Base-by-base conservation (phyloP, 1,140 invertebrate genomes). In the Cataglyphis hispanica region DNA sequence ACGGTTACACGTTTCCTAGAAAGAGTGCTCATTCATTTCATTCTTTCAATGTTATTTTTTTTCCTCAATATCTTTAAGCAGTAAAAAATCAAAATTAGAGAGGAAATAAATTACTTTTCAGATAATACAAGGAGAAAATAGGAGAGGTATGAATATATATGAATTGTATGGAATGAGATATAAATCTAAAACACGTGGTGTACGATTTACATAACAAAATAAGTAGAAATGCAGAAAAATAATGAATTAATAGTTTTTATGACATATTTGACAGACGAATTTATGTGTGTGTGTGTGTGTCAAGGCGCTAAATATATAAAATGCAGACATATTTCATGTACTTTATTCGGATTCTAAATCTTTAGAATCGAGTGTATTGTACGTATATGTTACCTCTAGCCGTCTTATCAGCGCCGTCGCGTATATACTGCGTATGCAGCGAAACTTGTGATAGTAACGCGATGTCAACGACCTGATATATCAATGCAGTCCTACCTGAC, bases 401-500 rank as follows among this genome's bases (percentile, higher is more conserved):
- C 34, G 37, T n/a, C 87, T 89, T 89, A 89, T 89, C 87, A 69
- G 43, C 27, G 46, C n/a, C 16, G 72, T 89, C 19, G 66, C 11
- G n/a, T n/a, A 27, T 72, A 78, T 70, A 89, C 50, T 67, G 88
- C 74, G 69, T 50, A 78, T 70, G 67, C 74, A 84, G 85, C 78
- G 67, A 27, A 87, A 87, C 75, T 72, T 31, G 31, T 83, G 89
- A 90, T 90, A 90, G 60, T 60, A 46, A 69, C 46, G 25, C 66
- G 37, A 85, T 85, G 88, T 90, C 88, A 78, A 76, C 22, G 88
- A 87, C 88, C 89, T 77, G 56, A 31, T 64, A 31, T 74, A 85
- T 89, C 86, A 84, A 89, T 43, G 76, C 63, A 70, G 40, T 81
- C 25, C 67, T 90, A 90, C 85, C 88, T 90, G 89, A 87, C 74